Percentiles rank a stretch among this genome's conserved stretches.
Evolutionary conservation across 2,797 vertebrate genomes (phyloP).

Genomic region (Epinephelus coioides): DNA sequence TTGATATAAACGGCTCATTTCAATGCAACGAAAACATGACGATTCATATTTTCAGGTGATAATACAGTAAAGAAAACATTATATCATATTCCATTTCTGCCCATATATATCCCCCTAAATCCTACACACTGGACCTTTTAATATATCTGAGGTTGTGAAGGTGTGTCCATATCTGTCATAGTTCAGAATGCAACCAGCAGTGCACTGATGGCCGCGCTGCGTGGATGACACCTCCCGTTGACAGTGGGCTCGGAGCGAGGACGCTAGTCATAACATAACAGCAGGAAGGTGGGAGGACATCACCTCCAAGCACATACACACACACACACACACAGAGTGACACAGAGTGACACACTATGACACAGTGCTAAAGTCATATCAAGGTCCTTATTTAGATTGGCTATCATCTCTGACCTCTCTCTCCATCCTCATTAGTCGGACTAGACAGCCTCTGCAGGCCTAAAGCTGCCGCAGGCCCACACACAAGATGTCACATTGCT

Average conservation of each 20-base stretch:
- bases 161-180: slow-evolving; percentile 56
- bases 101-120: too few relatives aligned
- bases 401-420: slow-evolving; percentile 83
- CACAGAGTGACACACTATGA: slow-evolving; percentile 65
- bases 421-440: slow-evolving; percentile 82
- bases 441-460: slow-evolving; percentile 73
- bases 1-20: too few relatives aligned
- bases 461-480: slow-evolving; percentile 72
- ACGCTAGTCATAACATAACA: slow-evolving; percentile 83
- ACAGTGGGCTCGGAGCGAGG: slow-evolving; percentile 76
- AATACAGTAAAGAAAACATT: too few relatives aligned
- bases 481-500: slow-evolving; percentile 79
- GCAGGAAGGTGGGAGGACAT: slow-evolving; percentile 82
- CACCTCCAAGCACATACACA: slow-evolving; percentile 67
- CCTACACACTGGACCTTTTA: slow-evolving; percentile 1
- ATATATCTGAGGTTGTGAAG: slow-evolving; percentile 25
- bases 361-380: slow-evolving; percentile 83
- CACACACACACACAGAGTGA: slow-evolving; percentile 9
- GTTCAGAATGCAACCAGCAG: slow-evolving; percentile 59
- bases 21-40: too few relatives aligned
- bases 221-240: slow-evolving; percentile 78
- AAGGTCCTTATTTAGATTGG: slow-evolving; percentile 84
- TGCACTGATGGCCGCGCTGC: slow-evolving; percentile 69
- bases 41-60: too few relatives aligned
- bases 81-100: too few relatives aligned